Conservation (phyloP, 2,888 invertebrate species). For the Ptychoptera albimana region DNA sequence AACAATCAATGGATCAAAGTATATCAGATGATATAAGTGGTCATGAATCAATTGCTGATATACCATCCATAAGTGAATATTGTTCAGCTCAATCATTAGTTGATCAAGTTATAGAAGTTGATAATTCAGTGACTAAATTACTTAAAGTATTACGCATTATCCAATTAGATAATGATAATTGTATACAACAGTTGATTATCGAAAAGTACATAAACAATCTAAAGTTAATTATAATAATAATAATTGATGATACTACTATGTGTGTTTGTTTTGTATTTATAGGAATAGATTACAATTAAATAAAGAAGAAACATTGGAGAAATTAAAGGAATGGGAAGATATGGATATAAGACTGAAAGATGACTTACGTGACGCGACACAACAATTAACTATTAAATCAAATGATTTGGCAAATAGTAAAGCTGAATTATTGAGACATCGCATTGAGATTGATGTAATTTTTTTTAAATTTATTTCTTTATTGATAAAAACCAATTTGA, state of each 20-base stretch:
- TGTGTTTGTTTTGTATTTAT: slow-evolving; percentile 3
- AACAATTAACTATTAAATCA: slow-evolving; percentile 34
- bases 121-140: slow-evolving; percentile 56
- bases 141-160: slow-evolving; percentile 56
- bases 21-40: slow-evolving; percentile 27
- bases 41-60: slow-evolving; percentile 33
- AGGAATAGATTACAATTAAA: slow-evolving; percentile 30
- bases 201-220: slow-evolving; percentile 35
- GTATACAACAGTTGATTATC: slow-evolving; percentile 45
- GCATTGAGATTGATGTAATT: slow-evolving; percentile 40
- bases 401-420: slow-evolving; percentile 35
- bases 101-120: slow-evolving; percentile 59
- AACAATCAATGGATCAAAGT: slow-evolving; percentile 17
- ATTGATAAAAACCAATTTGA: background rate
- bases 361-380: slow-evolving; percentile 37
- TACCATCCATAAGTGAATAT: slow-evolving; percentile 33
- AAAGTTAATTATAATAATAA: background rate
- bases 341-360: slow-evolving; percentile 36
- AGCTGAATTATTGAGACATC: slow-evolving; percentile 36
- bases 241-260: background rate
- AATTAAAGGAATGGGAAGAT: slow-evolving; percentile 38
- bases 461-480: slow-evolving; percentile 14
- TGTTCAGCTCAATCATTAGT: slow-evolving; percentile 43
- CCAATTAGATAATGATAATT: slow-evolving; percentile 51
- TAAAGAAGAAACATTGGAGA: slow-evolving; percentile 30